A percentile compares a stretch with the other conserved stretches of the same genome.
Conservation (phyloP, 2,113 vertebrate genomes). For the Sakesphorus luctuosus region DNA sequence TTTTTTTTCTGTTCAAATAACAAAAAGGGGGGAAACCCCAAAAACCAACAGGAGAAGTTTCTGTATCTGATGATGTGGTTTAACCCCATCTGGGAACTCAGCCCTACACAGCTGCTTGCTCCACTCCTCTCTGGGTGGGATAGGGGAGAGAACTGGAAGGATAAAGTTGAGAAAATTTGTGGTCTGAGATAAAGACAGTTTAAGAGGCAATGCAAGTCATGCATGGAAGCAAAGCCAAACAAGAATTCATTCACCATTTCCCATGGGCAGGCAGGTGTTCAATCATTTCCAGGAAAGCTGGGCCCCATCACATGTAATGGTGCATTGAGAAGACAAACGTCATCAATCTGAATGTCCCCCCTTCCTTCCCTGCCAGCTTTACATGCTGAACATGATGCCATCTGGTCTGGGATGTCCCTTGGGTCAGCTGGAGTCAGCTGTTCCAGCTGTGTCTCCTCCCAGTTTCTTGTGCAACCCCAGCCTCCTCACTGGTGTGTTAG, state of each 20-base stretch:
- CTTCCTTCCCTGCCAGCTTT: neutral
- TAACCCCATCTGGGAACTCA: neutral
- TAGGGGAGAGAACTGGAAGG: neutral
- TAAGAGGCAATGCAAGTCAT: neutral
- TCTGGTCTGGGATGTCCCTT: neutral
- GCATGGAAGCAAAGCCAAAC: neutral
- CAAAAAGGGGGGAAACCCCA: neutral
- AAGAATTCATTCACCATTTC: neutral
- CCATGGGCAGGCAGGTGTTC: neutral
- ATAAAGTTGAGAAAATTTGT: neutral
- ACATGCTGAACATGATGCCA: neutral
- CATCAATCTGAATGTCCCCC: too few relatives aligned
- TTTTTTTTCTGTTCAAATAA: neutral
- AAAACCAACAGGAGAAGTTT: neutral
- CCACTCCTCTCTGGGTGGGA: too few relatives aligned
- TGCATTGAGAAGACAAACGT: neutral
- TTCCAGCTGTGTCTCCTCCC: neutral
- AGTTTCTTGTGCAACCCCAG: neutral
- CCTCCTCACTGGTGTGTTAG: fast-evolving
- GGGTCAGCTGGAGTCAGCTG: neutral
- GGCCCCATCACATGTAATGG: fast-evolving
- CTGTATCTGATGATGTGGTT: neutral
- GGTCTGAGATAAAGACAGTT: neutral
- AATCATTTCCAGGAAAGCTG: neutral
- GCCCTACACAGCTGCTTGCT: neutral